Evolutionary conservation across 1,140 invertebrate species (phyloP).

Genomic region (Sitophilus oryzae): DNA sequence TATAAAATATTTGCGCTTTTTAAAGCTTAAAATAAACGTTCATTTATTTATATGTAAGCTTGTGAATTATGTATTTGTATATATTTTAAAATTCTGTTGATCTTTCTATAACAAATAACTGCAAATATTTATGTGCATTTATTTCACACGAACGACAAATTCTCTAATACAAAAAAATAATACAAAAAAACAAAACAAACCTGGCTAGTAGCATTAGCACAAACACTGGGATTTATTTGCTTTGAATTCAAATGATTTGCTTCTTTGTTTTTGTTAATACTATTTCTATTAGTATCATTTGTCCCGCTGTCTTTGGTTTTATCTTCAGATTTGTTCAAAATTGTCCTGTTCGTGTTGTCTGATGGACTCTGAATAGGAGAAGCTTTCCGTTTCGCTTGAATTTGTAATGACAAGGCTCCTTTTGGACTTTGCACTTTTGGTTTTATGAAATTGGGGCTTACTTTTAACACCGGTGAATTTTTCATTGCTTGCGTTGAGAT

Average conservation of each 20-base stretch:
- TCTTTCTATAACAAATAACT: too few relatives aligned
- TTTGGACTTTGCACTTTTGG: slow-evolving; percentile 38
- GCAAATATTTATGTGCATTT: too few relatives aligned
- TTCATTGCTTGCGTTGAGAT: slow-evolving; percentile 30
- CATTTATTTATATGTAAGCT: not conserved
- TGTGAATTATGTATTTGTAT: not conserved
- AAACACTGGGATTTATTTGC: slow-evolving; percentile 8
- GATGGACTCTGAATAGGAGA: slow-evolving; percentile 24
- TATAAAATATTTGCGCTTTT: not conserved
- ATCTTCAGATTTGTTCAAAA: slow-evolving; percentile 2
- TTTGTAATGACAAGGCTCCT: slow-evolving; percentile 40
- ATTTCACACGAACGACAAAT: too few relatives aligned
- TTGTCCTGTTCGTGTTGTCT: slow-evolving; percentile 6
- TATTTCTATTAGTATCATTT: too few relatives aligned
- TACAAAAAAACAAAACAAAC: slow-evolving; percentile 32
- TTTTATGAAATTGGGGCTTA: slow-evolving; percentile 36
- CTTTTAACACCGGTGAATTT: slow-evolving; percentile 34
- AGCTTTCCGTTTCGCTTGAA: slow-evolving; percentile 38
- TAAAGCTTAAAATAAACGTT: not conserved
- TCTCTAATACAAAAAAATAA: slow-evolving; percentile 11
- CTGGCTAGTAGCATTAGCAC: slow-evolving; percentile 25
- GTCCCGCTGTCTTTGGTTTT: too few relatives aligned
- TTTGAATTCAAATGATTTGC: slow-evolving; percentile 5
- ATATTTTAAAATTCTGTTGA: too few relatives aligned
- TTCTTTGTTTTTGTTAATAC: slow-evolving; percentile 20